These are phyloP conservation scores for Epinephelus fuscoguttatus DNA, from an alignment of 2,113 vertebrate genomes.

Conservation along the genomic window DNA sequence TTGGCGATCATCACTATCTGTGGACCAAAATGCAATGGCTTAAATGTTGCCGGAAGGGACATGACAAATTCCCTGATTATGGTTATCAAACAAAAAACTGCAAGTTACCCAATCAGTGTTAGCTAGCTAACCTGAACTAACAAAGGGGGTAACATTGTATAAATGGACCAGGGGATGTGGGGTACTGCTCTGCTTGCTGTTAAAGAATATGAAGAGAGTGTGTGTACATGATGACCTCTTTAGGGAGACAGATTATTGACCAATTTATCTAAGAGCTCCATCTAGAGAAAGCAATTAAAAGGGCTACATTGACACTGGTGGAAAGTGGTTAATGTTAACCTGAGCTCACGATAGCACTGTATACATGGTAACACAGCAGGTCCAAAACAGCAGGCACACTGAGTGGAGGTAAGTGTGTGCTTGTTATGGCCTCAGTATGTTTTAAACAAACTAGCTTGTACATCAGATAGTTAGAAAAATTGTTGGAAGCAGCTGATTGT, in stretches of 20 bases:
- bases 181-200: slow-evolving; percentile 23
- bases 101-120: slow-evolving; percentile 43
- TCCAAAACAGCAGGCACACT: slow-evolving; percentile 2
- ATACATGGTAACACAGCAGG: neutral
- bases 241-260: slow-evolving; percentile 18
- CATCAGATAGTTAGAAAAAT: neutral
- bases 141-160: slow-evolving; percentile 14
- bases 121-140: slow-evolving; percentile 55
- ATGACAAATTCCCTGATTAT: slow-evolving; percentile 10
- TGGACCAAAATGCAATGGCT: slow-evolving; percentile 32
- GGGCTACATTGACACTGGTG: slow-evolving; percentile 52
- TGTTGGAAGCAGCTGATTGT: neutral
- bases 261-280: slow-evolving; percentile 29
- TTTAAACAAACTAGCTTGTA: slow-evolving; percentile 16
- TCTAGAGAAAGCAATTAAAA: slow-evolving; percentile 36
- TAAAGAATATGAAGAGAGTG: slow-evolving; percentile 15
- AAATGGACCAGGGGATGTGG: slow-evolving; percentile 42
- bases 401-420: neutral
- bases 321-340: slow-evolving; percentile 26
- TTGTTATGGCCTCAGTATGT: slow-evolving; percentile 25
- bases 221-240: slow-evolving; percentile 21
- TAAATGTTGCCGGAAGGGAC: slow-evolving; percentile 1
- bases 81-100: slow-evolving; percentile 30
- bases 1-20: slow-evolving; percentile 1
- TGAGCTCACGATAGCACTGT: slow-evolving; percentile 1